Conservation (phyloP, 2,113 vertebrate species). For the Dasyurus viverrinus region DNA sequence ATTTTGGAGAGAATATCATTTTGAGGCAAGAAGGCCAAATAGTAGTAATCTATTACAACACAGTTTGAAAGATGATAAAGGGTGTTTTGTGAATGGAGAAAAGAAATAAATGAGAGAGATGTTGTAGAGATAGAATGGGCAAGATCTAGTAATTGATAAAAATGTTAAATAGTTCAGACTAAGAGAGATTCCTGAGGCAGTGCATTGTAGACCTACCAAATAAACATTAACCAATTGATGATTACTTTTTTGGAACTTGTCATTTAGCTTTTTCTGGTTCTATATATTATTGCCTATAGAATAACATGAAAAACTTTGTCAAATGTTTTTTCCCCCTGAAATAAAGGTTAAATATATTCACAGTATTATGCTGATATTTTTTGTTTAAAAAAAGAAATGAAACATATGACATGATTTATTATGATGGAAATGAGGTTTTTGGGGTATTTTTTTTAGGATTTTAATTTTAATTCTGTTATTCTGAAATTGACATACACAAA, state of each 20-base stretch:
- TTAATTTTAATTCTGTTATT: not conserved
- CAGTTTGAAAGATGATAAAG: too few relatives aligned
- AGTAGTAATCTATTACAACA: too few relatives aligned
- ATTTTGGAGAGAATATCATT: too few relatives aligned
- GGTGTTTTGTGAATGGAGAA: too few relatives aligned
- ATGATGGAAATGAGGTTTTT: not conserved
- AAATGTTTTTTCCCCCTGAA: not conserved
- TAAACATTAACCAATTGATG: not conserved
- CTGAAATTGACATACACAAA: not conserved
- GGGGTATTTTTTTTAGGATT: not conserved
- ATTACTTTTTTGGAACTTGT: not conserved
- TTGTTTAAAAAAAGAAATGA: not conserved
- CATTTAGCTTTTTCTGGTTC: not conserved
- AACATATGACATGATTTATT: not conserved
- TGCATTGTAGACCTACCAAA: not conserved
- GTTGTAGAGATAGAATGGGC: too few relatives aligned
- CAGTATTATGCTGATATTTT: not conserved
- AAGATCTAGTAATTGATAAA: not conserved
- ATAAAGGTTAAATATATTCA: not conserved
- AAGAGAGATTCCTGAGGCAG: not conserved
- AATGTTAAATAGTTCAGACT: not conserved
- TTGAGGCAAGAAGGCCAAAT: too few relatives aligned
- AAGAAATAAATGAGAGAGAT: too few relatives aligned
- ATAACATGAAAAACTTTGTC: not conserved
- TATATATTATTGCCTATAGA: not conserved